A percentile compares a stretch with the other conserved stretches of the same genome.
These are phyloP conservation scores for Acrobasis suavella DNA, from an alignment of 2,888 invertebrate species.

Conservation along the genomic window DNA sequence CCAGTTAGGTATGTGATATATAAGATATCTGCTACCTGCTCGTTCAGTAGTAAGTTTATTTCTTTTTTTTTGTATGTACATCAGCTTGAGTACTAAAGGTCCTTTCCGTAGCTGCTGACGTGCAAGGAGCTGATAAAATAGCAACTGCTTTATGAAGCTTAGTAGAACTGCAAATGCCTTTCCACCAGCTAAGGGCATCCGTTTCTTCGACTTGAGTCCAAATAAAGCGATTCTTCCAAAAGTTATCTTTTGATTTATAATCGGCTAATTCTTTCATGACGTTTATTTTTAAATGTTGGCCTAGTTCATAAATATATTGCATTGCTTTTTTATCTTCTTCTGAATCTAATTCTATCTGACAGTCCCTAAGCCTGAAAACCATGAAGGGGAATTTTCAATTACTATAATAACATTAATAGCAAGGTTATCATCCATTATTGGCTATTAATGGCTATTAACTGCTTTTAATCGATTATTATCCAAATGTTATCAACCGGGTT, in stretches of 20 bases:
- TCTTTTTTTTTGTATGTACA: constrained; percentile 23
- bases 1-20: too few species aligned
- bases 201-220: constrained; percentile 24
- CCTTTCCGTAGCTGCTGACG: constrained; percentile 23
- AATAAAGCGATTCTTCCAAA: constrained; percentile 23
- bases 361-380: too few species aligned
- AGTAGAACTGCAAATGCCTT: constrained; percentile 9
- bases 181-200: constrained; percentile 23
- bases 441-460: too few species aligned
- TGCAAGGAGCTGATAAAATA: constrained; percentile 24
- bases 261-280: constrained; percentile 10
- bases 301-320: too few species aligned
- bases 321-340: too few species aligned
- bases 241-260: constrained; percentile 13
- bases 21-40: constrained; percentile 14
- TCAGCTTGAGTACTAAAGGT: constrained; percentile 22
- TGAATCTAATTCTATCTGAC: too few species aligned
- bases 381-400: too few species aligned
- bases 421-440: too few species aligned
- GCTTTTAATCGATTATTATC: too few species aligned
- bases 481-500: too few species aligned
- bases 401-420: too few species aligned
- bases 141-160: neutral
- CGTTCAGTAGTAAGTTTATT: constrained; percentile 20
- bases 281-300: constrained; percentile 19